Evolutionary conservation across 2,113 vertebrate species (phyloP).

Genomic region (Petromus typicus): DNA sequence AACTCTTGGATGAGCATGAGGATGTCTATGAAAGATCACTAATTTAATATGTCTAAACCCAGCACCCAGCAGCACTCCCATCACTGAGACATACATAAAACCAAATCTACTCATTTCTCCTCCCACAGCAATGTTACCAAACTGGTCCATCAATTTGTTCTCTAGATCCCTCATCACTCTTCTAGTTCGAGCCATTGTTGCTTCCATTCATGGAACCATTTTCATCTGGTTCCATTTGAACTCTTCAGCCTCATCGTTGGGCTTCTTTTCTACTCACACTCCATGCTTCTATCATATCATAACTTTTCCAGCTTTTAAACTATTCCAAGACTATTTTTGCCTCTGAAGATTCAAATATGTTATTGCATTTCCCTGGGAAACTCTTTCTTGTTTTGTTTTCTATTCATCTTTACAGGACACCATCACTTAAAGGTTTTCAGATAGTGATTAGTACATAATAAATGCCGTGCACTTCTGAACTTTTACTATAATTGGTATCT

Average conservation of each 20-base stretch:
- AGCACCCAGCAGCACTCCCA: neutral
- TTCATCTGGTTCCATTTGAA: neutral
- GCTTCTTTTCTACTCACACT: neutral
- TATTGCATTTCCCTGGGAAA: neutral
- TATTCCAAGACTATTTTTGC: neutral
- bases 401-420: neutral
- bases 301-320: neutral
- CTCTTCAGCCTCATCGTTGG: neutral
- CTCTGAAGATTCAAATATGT: neutral
- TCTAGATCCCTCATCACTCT: neutral
- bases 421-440: neutral
- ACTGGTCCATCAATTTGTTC: neutral
- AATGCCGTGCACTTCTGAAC: neutral
- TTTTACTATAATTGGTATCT: constrained; percentile 18
- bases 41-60: neutral
- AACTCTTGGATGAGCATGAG: neutral
- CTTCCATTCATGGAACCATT: neutral
- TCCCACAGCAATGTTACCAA: neutral
- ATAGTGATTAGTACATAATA: neutral
- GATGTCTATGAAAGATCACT: neutral
- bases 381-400: neutral
- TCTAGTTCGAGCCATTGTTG: neutral
- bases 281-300: neutral
- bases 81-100: neutral
- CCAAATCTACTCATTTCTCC: neutral